Conservation (phyloP, 2,888 invertebrate genomes). For the Ectropis crepuscularia region DNA sequence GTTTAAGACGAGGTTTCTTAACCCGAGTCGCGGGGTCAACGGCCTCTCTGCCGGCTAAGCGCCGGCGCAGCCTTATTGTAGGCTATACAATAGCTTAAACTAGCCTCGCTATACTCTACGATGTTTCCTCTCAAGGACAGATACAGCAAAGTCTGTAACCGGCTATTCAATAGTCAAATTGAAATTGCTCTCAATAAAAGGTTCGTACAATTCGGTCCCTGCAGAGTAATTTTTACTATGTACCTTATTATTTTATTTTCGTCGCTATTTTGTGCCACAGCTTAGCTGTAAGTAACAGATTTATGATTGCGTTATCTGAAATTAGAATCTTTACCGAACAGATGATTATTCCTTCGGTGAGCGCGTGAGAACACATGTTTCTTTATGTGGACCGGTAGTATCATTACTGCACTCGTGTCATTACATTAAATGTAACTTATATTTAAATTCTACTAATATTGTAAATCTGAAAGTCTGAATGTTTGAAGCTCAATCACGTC, state of each 20-base stretch:
- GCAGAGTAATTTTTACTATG: slow-evolving; percentile 4
- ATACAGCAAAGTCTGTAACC: slow-evolving; percentile 44
- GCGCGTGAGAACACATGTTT: slow-evolving; percentile 36
- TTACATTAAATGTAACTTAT: too few species aligned
- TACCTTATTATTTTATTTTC: slow-evolving; percentile 2
- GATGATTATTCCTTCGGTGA: slow-evolving; percentile 30
- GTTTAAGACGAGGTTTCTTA: slow-evolving; percentile 79
- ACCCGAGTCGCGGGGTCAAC: slow-evolving; percentile 69
- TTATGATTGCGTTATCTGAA: slow-evolving; percentile 24
- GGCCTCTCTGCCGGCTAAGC: slow-evolving; percentile 67
- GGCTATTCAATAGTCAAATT: slow-evolving; percentile 25
- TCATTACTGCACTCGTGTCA: neutral
- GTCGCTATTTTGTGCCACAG: slow-evolving; percentile 7
- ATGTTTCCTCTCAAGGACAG: slow-evolving; percentile 63
- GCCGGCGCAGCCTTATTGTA: slow-evolving; percentile 77
- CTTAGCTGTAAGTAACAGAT: slow-evolving; percentile 18
- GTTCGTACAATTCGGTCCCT: slow-evolving; percentile 1
- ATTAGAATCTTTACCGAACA: slow-evolving; percentile 23
- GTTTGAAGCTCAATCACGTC: too few species aligned
- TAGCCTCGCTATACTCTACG: slow-evolving; percentile 50
- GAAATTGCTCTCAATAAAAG: slow-evolving; percentile 12
- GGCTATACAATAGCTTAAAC: slow-evolving; percentile 51
- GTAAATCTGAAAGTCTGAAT: too few species aligned
- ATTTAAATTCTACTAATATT: too few species aligned
- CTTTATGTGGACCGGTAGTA: slow-evolving; percentile 24